Evolutionary conservation across 2,888 invertebrate genomes (phyloP).

Genomic region (Oeneis ivallda): DNA sequence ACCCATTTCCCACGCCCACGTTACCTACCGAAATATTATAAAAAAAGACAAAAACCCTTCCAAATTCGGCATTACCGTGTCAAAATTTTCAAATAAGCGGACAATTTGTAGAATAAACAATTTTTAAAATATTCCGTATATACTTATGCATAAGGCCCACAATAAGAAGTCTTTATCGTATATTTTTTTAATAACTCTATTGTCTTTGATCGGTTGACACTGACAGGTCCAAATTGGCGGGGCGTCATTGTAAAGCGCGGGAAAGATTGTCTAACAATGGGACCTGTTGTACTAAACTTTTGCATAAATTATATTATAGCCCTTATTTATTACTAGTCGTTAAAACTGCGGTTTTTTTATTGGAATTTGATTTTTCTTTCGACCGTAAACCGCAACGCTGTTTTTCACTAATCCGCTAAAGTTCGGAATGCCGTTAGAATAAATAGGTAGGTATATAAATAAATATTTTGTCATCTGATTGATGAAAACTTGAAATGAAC

Average conservation of each 20-base stretch:
- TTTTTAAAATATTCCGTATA: conserved; percentile 3
- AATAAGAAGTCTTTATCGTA: not conserved
- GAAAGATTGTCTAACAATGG: conserved; percentile 30
- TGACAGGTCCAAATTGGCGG: conserved; percentile 42
- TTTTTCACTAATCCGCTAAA: no score
- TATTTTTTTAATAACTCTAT: conserved; percentile 19
- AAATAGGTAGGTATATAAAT: no score
- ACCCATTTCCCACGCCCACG: conserved; percentile 16
- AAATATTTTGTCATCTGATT: conserved; percentile 44
- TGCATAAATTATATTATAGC: conserved; percentile 26
- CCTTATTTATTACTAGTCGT: conserved; percentile 3
- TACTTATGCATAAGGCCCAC: not conserved
- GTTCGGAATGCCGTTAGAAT: no score
- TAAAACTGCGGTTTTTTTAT: not conserved
- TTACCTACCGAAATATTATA: conserved; percentile 2
- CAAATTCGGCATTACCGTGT: conserved; percentile 25
- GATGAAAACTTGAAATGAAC: conserved; percentile 74
- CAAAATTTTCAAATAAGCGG: conserved; percentile 23
- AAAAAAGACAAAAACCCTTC: conserved; percentile 9
- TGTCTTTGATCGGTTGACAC: conserved; percentile 38
- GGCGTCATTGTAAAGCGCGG: conserved; percentile 39
- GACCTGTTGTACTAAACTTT: conserved; percentile 30
- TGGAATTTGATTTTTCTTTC: no score
- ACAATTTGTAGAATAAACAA: conserved; percentile 11
- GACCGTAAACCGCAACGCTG: no score